phyloP scores from a whole-genome alignment of 2,888 invertebrate genomes.

The Cordilura impudica region DNA sequence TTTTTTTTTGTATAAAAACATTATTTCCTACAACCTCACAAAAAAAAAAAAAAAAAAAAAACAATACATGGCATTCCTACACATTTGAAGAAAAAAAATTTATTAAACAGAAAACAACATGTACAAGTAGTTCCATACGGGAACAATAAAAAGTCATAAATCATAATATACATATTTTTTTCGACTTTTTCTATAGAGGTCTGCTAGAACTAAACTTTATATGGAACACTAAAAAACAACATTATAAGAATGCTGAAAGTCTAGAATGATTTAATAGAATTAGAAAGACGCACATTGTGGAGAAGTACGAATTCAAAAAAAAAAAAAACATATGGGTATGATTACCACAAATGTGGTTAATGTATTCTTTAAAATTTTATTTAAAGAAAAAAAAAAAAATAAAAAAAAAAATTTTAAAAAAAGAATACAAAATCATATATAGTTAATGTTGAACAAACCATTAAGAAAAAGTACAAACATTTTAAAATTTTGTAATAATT shows the following conservation, averaged over 20 bases:
- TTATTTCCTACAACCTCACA: conserved; percentile 18
- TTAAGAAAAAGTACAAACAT: background rate
- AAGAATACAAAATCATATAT: background rate
- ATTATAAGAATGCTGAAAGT: conserved; percentile 8
- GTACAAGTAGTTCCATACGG: conserved; percentile 54
- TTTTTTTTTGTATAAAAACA: background rate
- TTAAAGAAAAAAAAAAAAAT: conserved; percentile 7
- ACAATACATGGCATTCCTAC: conserved; percentile 25
- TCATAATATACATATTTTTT: conserved; percentile 47
- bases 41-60: conserved; percentile 14
- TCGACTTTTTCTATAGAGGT: conserved; percentile 22
- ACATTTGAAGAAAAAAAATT: conserved; percentile 21
- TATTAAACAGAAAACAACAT: conserved; percentile 28
- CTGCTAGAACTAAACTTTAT: conserved; percentile 45
- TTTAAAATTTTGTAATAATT: background rate
- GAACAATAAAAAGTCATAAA: conserved; percentile 59
- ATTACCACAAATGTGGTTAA: conserved; percentile 26
- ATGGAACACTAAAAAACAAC: conserved; percentile 39
- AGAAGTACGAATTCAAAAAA: background rate
- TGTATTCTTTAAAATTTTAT: conserved; percentile 1
- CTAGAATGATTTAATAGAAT: conserved; percentile 31
- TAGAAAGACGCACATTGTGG: conserved; percentile 12
- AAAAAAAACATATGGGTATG: conserved; percentile 42
- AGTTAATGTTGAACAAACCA: background rate
- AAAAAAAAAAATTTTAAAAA: background rate